Evolutionary conservation across 2,888 invertebrate genomes (phyloP).

Genomic region (Papilio elwesi): DNA sequence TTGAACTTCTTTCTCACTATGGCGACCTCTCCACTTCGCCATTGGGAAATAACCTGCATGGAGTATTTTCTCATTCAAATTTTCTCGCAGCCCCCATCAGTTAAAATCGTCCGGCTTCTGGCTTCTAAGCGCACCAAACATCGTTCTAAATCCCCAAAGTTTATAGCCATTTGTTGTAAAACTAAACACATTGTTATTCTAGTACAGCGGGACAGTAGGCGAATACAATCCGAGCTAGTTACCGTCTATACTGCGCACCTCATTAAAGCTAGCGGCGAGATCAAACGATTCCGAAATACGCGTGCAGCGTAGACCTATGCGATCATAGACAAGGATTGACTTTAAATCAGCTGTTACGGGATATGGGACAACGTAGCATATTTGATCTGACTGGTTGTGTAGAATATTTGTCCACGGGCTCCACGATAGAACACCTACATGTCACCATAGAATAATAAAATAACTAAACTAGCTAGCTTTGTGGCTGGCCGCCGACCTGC

Average conservation of each 20-base stretch:
- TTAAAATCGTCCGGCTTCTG: not conserved
- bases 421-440: constrained; percentile 20
- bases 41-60: too few relatives aligned
- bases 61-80: too few relatives aligned
- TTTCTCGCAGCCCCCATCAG: too few relatives aligned
- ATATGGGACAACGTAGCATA: constrained; percentile 44
- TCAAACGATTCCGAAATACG: constrained; percentile 86
- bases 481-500: not conserved
- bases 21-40: too few relatives aligned
- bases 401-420: constrained; percentile 12
- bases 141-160: constrained; percentile 5
- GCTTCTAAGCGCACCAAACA: constrained; percentile 7
- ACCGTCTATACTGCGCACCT: constrained; percentile 74
- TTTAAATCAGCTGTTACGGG: constrained; percentile 51
- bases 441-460: constrained; percentile 13
- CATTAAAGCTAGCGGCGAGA: constrained; percentile 85
- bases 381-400: constrained; percentile 27
- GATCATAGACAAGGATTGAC: constrained; percentile 53
- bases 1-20: too few relatives aligned
- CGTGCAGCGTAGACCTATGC: constrained; percentile 63
- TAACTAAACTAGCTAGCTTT: constrained; percentile 10
- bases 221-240: constrained; percentile 77
- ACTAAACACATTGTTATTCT: constrained; percentile 67
- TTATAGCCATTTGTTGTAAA: constrained; percentile 46
- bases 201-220: constrained; percentile 60